phyloP scores from a whole-genome alignment of 2,113 vertebrate species.

The Murina feae region DNA sequence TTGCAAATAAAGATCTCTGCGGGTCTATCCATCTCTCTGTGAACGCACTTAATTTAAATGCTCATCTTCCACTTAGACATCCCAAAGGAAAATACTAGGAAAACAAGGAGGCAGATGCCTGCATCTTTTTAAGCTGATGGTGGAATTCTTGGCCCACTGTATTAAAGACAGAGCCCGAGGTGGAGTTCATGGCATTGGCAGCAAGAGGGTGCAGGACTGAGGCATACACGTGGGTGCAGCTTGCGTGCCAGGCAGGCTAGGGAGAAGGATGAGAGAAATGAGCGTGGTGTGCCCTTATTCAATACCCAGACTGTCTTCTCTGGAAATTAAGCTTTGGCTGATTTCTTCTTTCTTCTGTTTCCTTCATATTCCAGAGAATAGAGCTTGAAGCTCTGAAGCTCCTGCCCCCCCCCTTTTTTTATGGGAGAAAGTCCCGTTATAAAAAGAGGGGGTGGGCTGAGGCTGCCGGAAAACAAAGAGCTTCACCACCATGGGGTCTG shows the following conservation, averaged over 20 bases:
- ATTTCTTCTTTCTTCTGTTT: neutral
- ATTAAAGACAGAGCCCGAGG: neutral
- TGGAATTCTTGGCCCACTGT: neutral
- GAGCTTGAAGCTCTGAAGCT: neutral
- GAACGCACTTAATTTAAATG: neutral
- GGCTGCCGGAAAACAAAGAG: conserved; percentile 65
- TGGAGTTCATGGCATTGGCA: neutral
- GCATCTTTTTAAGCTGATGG: neutral
- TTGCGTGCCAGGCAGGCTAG: neutral
- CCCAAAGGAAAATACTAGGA: neutral
- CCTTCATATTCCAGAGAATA: neutral
- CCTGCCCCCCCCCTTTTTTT: neutral
- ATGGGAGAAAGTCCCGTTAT: conserved; percentile 56
- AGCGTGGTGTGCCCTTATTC: neutral
- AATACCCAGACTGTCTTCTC: neutral
- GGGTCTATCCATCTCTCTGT: neutral
- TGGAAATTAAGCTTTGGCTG: conserved; percentile 9
- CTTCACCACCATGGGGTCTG: conserved; percentile 44
- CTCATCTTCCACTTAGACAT: neutral
- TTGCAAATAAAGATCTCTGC: conserved; percentile 28
- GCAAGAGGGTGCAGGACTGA: neutral
- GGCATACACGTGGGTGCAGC: neutral
- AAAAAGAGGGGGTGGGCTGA: conserved; percentile 29
- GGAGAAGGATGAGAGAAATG: neutral
- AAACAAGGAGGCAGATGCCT: neutral